Percentiles rank a stretch among this genome's conserved stretches.
These are phyloP conservation scores for Sarcophaga variegata DNA, from an alignment of 2,888 invertebrate species.

Conservation along the genomic window DNA sequence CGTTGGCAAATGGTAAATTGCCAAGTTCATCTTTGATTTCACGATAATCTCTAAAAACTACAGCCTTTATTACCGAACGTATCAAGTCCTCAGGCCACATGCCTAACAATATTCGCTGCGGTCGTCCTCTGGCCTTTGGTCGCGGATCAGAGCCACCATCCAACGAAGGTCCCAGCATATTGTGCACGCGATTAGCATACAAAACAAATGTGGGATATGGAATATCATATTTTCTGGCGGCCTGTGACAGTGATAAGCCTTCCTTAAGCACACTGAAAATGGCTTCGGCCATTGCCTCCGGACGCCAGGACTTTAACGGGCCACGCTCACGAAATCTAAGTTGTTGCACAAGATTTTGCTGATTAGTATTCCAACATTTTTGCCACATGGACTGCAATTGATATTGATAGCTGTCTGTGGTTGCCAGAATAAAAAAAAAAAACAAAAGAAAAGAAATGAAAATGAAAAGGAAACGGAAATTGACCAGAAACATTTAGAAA, in stretches of 20 bases:
- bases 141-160: constrained; percentile 95
- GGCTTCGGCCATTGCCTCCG: constrained; percentile 97
- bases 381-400: constrained; percentile 98
- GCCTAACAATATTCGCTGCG: constrained; percentile 94
- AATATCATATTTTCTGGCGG: constrained; percentile 96
- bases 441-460: constrained; percentile 39
- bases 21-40: constrained; percentile 89
- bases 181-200: constrained; percentile 95
- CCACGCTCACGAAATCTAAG: constrained; percentile 95
- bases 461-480: constrained; percentile 57
- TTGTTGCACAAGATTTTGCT: constrained; percentile 93
- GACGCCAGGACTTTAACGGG: constrained; percentile 95
- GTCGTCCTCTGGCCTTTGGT: constrained; percentile 94
- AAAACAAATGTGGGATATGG: constrained; percentile 97
- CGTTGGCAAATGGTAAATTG: constrained; percentile 82
- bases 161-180: constrained; percentile 95
- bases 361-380: constrained; percentile 97
- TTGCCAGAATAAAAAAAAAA: background rate
- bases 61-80: constrained; percentile 94
- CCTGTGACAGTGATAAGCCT: constrained; percentile 93
- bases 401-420: constrained; percentile 95
- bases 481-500: constrained; percentile 52
- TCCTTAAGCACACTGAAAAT: constrained; percentile 96
- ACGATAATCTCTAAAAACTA: constrained; percentile 94
- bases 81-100: constrained; percentile 97